Conservation (phyloP, 1,140 invertebrate genomes). For the Piezodorus guildinii region DNA sequence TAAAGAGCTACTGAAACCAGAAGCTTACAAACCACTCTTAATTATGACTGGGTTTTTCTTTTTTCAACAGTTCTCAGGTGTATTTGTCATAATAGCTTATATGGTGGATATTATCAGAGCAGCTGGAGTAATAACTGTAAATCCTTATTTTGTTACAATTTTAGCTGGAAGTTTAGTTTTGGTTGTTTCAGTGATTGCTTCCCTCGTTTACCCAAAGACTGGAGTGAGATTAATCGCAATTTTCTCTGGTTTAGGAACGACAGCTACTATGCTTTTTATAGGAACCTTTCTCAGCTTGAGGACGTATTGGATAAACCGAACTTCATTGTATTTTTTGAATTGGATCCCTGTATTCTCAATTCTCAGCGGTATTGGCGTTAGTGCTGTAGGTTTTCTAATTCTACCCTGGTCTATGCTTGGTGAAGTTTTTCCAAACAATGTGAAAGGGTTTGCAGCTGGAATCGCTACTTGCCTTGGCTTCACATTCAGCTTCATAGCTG, state of each 20-base stretch:
- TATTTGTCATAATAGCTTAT: conserved; percentile 56
- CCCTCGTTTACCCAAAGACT: conserved; percentile 41
- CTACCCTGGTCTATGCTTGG: conserved; percentile 53
- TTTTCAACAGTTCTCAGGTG: conserved; percentile 46
- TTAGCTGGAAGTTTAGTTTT: conserved; percentile 42
- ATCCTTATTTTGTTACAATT: conserved; percentile 32
- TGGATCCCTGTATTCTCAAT: conserved; percentile 39
- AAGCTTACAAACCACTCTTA: conserved; percentile 38
- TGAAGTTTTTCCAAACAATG: conserved; percentile 35
- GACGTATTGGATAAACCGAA: background rate
- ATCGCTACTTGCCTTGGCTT: conserved; percentile 53
- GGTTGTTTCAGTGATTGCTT: conserved; percentile 37
- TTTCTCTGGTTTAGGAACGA: conserved; percentile 43
- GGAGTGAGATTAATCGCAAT: conserved; percentile 40
- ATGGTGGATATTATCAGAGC: conserved; percentile 45
- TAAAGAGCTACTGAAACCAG: conserved; percentile 26
- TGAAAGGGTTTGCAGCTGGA: conserved; percentile 48
- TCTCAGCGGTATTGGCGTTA: conserved; percentile 41
- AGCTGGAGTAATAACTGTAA: conserved; percentile 36
- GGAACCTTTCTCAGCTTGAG: conserved; percentile 35
- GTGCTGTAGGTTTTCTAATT: conserved; percentile 41
- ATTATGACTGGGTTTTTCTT: conserved; percentile 40
- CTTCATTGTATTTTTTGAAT: conserved; percentile 29
- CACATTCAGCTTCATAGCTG: conserved; percentile 56
- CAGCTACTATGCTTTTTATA: conserved; percentile 40